phyloP scores from a whole-genome alignment of 2,797 vertebrate species.

The Darevskia mixta region DNA sequence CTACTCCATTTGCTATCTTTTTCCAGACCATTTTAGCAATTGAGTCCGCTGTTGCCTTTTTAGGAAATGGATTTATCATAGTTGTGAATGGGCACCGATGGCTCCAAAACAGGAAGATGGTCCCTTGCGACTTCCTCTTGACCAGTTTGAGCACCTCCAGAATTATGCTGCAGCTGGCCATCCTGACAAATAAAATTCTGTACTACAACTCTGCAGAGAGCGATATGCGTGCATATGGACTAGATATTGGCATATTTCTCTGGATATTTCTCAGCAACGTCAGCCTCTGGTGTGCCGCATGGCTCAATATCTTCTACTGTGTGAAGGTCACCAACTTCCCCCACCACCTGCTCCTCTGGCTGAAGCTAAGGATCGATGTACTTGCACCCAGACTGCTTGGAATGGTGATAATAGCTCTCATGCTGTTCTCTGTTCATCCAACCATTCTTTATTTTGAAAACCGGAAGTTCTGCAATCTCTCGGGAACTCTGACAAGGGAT shows the following conservation, averaged over 20 bases:
- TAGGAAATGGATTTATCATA: too few relatives aligned
- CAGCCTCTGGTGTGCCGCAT: neutral
- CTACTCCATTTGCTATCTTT: too few relatives aligned
- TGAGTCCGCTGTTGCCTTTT: too few relatives aligned
- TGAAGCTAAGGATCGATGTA: neutral
- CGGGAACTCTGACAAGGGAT: constrained; percentile 23
- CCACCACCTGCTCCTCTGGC: neutral
- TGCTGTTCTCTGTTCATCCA: neutral
- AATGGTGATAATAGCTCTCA: neutral
- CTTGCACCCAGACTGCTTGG: too few relatives aligned
- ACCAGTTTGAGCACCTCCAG: constrained; percentile 41
- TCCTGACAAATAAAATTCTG: neutral
- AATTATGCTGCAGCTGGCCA: constrained; percentile 43
- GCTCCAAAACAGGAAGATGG: too few relatives aligned
- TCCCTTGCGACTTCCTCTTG: neutral
- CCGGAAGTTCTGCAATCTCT: neutral
- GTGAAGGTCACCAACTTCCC: neutral
- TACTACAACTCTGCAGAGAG: neutral
- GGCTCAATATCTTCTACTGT: neutral
- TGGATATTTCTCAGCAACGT: constrained; percentile 46
- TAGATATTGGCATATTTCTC: neutral
- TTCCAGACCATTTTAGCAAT: too few relatives aligned
- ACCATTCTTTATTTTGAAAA: neutral
- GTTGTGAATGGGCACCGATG: too few relatives aligned
- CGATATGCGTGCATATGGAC: constrained; percentile 3